Evolutionary conservation across 1,140 invertebrate species (phyloP).

Genomic region (Aradophagus sp.): DNA sequence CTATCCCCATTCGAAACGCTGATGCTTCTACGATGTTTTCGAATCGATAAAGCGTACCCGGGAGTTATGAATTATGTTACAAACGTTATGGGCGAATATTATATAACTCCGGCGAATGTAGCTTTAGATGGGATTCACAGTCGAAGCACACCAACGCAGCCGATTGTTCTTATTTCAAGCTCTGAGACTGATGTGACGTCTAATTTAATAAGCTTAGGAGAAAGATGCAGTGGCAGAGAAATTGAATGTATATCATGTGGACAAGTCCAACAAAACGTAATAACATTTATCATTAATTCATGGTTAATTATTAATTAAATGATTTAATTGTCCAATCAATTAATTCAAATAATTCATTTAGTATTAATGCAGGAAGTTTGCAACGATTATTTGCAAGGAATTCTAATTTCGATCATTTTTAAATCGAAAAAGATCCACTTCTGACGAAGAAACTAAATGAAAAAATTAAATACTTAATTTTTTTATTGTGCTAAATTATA

Average conservation of each 20-base stretch:
- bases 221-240: conserved; percentile 64
- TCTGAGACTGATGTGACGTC: conserved; percentile 79
- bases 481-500: no score
- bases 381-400: no score
- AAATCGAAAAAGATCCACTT: no score
- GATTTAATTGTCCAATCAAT: no score
- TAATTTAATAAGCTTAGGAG: conserved; percentile 17
- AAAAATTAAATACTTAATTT: no score
- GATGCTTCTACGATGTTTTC: conserved; percentile 89
- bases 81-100: conserved; percentile 88
- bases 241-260: conserved; percentile 90
- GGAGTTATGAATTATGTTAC: conserved; percentile 87
- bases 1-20: conserved; percentile 83
- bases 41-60: conserved; percentile 88
- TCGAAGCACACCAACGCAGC: conserved; percentile 82
- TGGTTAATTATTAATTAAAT: conserved; percentile 2
- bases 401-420: no score
- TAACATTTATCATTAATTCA: not conserved
- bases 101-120: conserved; percentile 87
- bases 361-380: no score
- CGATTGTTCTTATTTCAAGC: conserved; percentile 86
- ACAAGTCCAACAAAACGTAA: conserved; percentile 88
- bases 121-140: conserved; percentile 88
- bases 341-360: no score
- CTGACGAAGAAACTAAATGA: no score